These are phyloP conservation scores for Steinernema khuongi DNA, from an alignment of 1,140 invertebrate species.

Conservation along the genomic window DNA sequence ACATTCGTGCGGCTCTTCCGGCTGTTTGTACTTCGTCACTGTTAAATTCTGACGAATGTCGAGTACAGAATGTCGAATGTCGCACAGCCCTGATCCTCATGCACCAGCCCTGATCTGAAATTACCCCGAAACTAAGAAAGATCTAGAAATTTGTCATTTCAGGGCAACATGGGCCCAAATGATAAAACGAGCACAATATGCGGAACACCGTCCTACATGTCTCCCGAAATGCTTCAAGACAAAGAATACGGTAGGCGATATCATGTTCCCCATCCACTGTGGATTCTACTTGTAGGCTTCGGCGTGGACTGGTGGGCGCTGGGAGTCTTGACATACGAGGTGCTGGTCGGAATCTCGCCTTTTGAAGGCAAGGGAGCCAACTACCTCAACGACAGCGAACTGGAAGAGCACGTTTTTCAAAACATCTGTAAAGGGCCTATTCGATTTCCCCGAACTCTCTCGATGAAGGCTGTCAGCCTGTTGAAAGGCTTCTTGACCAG, in stretches of 20 bases:
- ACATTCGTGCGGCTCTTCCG: too few relatives aligned
- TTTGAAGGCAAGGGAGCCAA: slow-evolving; percentile 93
- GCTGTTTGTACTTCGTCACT: too few relatives aligned
- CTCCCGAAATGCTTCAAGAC: slow-evolving; percentile 92
- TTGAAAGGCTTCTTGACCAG: slow-evolving; percentile 99
- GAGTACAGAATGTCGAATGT: too few relatives aligned
- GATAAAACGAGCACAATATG: slow-evolving; percentile 82
- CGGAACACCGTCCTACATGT: slow-evolving; percentile 98
- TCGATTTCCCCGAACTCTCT: slow-evolving; percentile 89
- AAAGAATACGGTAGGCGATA: slow-evolving; percentile 92
- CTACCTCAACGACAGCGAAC: slow-evolving; percentile 97
- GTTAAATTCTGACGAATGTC: too few relatives aligned
- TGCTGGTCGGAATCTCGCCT: slow-evolving; percentile 93
- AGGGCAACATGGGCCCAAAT: slow-evolving; percentile 73
- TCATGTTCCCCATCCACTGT: too few relatives aligned
- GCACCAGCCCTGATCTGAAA: too few relatives aligned
- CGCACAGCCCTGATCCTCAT: too few relatives aligned
- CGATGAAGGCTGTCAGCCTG: slow-evolving; percentile 92
- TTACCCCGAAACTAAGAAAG: too few relatives aligned
- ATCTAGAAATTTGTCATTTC: too few relatives aligned
- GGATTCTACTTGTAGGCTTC: slow-evolving; percentile 52
- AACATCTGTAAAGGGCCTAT: slow-evolving; percentile 95
- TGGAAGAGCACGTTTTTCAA: slow-evolving; percentile 92
- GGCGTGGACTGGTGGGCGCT: slow-evolving; percentile 94
- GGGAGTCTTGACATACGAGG: slow-evolving; percentile 93